Percentiles rank a stretch among this genome's conserved stretches.
phyloP scores from a whole-genome alignment of 2,113 vertebrate species.

The Pollimyrus isidori region DNA sequence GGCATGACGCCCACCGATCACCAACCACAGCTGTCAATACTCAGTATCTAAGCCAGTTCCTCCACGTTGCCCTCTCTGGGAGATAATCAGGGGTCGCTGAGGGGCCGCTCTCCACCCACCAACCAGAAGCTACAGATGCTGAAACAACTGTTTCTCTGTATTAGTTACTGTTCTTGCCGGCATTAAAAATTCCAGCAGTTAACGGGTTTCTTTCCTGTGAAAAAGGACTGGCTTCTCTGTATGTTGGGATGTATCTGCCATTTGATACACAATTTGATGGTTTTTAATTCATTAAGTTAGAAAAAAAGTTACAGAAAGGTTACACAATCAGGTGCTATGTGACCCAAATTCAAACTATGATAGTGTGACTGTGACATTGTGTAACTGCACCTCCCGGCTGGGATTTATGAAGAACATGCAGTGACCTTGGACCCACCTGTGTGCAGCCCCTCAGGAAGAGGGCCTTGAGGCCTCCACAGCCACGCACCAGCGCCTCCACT shows the following conservation, averaged over 20 bases:
- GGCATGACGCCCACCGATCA: too few relatives aligned
- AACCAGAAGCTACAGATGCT: not conserved
- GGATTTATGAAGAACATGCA: not conserved
- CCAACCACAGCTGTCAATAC: not conserved
- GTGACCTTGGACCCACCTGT: conserved; percentile 62
- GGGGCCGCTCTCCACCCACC: not conserved
- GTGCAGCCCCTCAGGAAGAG: conserved; percentile 87
- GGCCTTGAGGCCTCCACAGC: conserved; percentile 72
- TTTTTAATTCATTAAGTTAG: not conserved
- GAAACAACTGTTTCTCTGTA: not conserved
- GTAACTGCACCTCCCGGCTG: not conserved
- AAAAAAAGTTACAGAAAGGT: not conserved
- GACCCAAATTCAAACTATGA: not conserved
- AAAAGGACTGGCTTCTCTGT: not conserved
- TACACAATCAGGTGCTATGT: not conserved
- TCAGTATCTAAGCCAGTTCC: not conserved
- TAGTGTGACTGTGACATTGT: not conserved
- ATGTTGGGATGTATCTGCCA: not conserved
- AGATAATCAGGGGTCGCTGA: not conserved
- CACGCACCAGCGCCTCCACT: conserved; percentile 81
- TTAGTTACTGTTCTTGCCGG: not conserved
- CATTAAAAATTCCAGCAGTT: not conserved
- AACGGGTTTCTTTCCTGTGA: not conserved
- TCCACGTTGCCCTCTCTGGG: not conserved
- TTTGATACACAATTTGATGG: not conserved